Base-by-base conservation (phyloP, 2,888 invertebrate genomes). In the Tholera decimalis region DNA sequence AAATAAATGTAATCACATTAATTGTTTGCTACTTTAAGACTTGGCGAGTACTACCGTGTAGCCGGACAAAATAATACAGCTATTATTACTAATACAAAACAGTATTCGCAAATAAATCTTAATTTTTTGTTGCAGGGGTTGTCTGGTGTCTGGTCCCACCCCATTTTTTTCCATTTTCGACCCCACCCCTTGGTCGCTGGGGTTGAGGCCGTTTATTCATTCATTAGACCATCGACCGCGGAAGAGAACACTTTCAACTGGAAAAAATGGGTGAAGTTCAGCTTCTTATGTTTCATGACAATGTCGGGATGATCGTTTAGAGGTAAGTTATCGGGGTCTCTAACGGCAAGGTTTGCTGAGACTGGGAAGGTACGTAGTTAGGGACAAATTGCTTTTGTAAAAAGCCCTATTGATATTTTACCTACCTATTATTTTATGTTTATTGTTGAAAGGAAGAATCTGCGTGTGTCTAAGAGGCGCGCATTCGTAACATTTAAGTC, bases 111-210 rank as follows among this genome's bases (percentile, higher is more conserved):
- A 89, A 94, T 94, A 94, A 94, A 94, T 94, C 93, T 91, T 90
- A 78, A 88, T 93, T 93, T 93, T 92, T 93, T 93, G 90, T 92
- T 90, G 75, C 91, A 93, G 93, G 89, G 92, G 85, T 76, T 64
- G 81, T 43, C 62, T 67, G 81, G 83, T 82, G 80, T 71, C 73
- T 85, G 89, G 89, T 85, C 85, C 93, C 93, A 90, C 92, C 94
- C 94, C 84, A 85, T 85, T 90, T 91, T 90, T 87, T 77, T 53
- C 79, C 68, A 73, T 83, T 85, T 55, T 73, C 59, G 85, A 85
- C 81, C 88, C 87, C 89, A 86, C 93, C 92, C 88, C 89, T 86
- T 89, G 83, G 56, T 59, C 70, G 65, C 73, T 70, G 64, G 83
- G 79, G 73, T 84, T 76, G 61, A 60, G 54, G 66, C 64, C 65